Evolutionary conservation across 1,140 invertebrate genomes (phyloP).

Genomic region (Pseudomyrmex cubaensis): DNA sequence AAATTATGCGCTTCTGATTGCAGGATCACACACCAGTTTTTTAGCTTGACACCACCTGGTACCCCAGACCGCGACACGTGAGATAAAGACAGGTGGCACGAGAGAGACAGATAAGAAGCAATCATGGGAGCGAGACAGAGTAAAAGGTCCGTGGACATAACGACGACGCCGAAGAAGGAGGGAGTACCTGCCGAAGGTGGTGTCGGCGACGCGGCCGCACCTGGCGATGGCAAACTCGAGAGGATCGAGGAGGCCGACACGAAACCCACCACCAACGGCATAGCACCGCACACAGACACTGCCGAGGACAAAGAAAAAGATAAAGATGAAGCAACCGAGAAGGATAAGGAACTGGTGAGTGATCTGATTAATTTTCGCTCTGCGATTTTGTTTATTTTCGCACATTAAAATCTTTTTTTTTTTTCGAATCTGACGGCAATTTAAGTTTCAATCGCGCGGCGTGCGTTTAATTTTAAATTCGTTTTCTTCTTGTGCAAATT

Average conservation of each 20-base stretch:
- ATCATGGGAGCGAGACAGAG: conserved; percentile 93
- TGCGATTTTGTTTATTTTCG: background rate
- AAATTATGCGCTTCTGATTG: conserved; percentile 35
- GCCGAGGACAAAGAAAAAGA: conserved; percentile 88
- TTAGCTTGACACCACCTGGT: conserved; percentile 58
- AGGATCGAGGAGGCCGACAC: conserved; percentile 90
- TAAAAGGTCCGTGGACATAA: conserved; percentile 93
- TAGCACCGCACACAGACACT: conserved; percentile 87
- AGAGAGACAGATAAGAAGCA: conserved; percentile 71
- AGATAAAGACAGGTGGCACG: conserved; percentile 60
- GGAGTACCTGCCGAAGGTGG: conserved; percentile 85
- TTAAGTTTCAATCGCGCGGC: background rate
- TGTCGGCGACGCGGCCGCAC: conserved; percentile 86
- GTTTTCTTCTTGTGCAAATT: too few species aligned
- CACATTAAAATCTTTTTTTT: background rate
- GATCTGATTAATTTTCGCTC: background rate
- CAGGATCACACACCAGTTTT: conserved; percentile 57
- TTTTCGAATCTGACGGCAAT: background rate
- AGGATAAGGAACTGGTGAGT: conserved; percentile 84
- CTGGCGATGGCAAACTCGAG: conserved; percentile 88
- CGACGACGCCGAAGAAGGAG: conserved; percentile 91
- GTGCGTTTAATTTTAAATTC: background rate
- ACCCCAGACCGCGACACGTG: conserved; percentile 47
- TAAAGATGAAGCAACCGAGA: conserved; percentile 89
- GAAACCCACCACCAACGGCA: conserved; percentile 89